Base-by-base conservation (phyloP, 2,888 invertebrate species). In the Polylopha cassiicola region DNA sequence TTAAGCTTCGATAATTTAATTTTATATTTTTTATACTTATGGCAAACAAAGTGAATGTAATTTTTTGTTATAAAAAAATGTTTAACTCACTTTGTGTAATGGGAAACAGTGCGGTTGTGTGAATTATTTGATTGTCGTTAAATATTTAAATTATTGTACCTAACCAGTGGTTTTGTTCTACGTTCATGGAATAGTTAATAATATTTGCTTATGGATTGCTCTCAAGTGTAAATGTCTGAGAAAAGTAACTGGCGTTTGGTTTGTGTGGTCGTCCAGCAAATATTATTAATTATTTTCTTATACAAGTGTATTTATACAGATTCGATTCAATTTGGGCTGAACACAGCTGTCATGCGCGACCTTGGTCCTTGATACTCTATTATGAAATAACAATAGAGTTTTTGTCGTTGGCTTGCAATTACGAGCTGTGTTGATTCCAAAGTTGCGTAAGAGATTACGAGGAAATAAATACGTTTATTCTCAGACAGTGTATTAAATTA, bases 401-500 rank as follows among this genome's bases (percentile, higher is more conserved):
- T 24, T 30, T 30, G 29, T 22, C 31, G 31, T 5, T 9, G 10
- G 16, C 8, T 28, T 4, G 17, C 10, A 4, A 9, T 27, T 3
- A 15, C 10, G 10, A 16, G 6, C 6, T 28, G 28, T 17, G 28
- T 28, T 28, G 28, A 16, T 7, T 11, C 18, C 18, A n/a, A 20
- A 3, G n/a, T n/a, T n/a, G 18, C n/a, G 8, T 15, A 26, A 14
- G 20, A 13, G 11, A 30, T 20, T 8, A 16, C 21, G 18, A 20
- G 26, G 21, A 38, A 38, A 38, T 38, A 38, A 32, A 38, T 32
- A 38, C 38, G 30, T 22, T 38, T 32, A 38, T 38, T 32, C 31
- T 38, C n/a, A 31, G n/a, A 27, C 21, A 27, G 38, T 6, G 15
- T 38, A 26, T 38, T 3, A 3, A 20, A 21, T 32, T 31, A 15